Evolutionary conservation across 2,888 invertebrate species (phyloP).

Genomic region (Thymelicus acteon): DNA sequence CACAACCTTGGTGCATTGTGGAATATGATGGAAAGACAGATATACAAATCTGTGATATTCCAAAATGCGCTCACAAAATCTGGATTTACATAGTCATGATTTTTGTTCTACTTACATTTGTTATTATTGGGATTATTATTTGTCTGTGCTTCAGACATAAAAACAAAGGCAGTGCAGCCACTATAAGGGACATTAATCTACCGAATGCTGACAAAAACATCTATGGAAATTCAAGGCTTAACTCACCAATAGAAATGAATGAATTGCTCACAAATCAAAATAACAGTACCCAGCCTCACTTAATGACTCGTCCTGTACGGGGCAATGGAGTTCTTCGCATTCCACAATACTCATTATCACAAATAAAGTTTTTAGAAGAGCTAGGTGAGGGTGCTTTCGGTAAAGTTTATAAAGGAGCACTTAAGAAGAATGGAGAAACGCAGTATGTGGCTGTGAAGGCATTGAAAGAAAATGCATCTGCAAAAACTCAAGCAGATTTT

Average conservation of each 20-base stretch:
- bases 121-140: conserved; percentile 71
- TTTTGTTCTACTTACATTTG: conserved; percentile 83
- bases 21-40: conserved; percentile 88
- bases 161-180: conserved; percentile 83
- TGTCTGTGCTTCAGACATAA: conserved; percentile 87
- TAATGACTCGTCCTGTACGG: conserved; percentile 75
- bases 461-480: conserved; percentile 95
- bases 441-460: conserved; percentile 97
- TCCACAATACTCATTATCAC: conserved; percentile 93
- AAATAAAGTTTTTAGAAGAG: conserved; percentile 94
- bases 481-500: conserved; percentile 96
- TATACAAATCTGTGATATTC: conserved; percentile 93
- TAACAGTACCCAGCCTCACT: conserved; percentile 74
- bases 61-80: conserved; percentile 93
- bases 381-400: conserved; percentile 98
- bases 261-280: conserved; percentile 87
- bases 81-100: conserved; percentile 92
- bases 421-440: conserved; percentile 88
- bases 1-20: conserved; percentile 96
- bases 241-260: conserved; percentile 93
- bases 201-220: conserved; percentile 92
- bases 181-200: conserved; percentile 88
- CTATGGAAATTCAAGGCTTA: conserved; percentile 91
- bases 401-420: conserved; percentile 97
- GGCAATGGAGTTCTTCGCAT: conserved; percentile 86